Evolutionary conservation across 2,888 invertebrate genomes (phyloP).

Genomic region (Frankliniella fusca): DNA sequence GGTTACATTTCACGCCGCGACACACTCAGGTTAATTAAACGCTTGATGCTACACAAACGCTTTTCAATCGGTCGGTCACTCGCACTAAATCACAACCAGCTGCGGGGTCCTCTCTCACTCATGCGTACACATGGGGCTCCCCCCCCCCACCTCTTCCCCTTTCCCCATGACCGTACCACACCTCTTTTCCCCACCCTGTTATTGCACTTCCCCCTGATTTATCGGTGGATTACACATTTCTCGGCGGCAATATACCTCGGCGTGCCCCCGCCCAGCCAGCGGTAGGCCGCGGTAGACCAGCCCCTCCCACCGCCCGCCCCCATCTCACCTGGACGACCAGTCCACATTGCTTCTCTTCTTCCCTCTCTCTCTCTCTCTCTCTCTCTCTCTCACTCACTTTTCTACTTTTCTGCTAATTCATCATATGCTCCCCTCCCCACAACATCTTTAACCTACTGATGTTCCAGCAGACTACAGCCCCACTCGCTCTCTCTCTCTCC

Average conservation of each 20-base stretch:
- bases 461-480: no score
- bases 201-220: slow-evolving; percentile 20
- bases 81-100: slow-evolving; percentile 6
- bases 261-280: neutral
- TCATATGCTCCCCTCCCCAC: no score
- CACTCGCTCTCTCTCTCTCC: no score
- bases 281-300: neutral
- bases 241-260: slow-evolving; percentile 11
- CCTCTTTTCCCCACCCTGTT: neutral
- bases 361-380: no score
- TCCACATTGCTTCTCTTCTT: neutral
- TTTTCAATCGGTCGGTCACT: neutral
- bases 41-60: neutral
- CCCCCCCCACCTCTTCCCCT: neutral
- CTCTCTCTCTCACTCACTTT: no score
- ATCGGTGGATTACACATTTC: slow-evolving; percentile 21
- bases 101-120: neutral
- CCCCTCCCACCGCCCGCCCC: neutral
- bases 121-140: neutral
- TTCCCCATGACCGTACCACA: no score
- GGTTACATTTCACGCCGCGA: neutral
- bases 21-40: slow-evolving; percentile 6
- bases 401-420: no score
- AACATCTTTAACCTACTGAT: no score
- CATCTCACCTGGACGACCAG: neutral